Base-by-base conservation (phyloP, 2,113 vertebrate species). In the Myrmecobius fasciatus region DNA sequence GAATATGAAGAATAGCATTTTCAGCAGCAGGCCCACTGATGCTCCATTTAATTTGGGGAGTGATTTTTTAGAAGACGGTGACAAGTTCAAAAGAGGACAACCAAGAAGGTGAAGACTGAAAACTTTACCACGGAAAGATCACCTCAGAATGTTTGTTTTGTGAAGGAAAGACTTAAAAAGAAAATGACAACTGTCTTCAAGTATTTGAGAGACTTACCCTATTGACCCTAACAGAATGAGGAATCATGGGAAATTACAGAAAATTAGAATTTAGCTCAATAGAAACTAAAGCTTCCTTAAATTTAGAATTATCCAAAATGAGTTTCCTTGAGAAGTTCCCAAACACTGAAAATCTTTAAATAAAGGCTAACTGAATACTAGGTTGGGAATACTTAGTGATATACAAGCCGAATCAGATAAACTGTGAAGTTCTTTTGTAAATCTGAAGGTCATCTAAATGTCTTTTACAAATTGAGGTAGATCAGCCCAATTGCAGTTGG, bases 401-500 rank as follows among this genome's bases (percentile, higher is more conserved):
- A 67, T 67, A 36, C 36, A 31, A 67, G 3, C 12, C 36, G 60
- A n/a, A 67, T 12, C 5, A n/a, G 60, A n/a, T 14, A 67, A 67
- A 14, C 31, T 67, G 31, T 36, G 28, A 67, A 67, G 12, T 36
- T 11, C 60, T 67, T 36, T 36, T 28, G 28, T 11, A 60, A 60
- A 67, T 36, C 31, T 36, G 31, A 67, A 56, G 9, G 67, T 20
- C 54, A 24, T 96, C 92, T 92, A 95, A 94, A 48, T 95, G 93
- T 96, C 90, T 97, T 60, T 94, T 96, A 92, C 91, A 91, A 96
- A 51, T 54, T 94, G 93, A 93, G 94, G 91, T 93, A 67, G 51
- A 97, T 96, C 56, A 92, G 47, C 97, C 96, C 96, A 92, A 95
- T 8, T 95, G 54, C 96, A 97, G 89, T 96, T 95, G 89, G 94